Conservation (phyloP, 2,797 vertebrate species). For the Darevskia nairensis region DNA sequence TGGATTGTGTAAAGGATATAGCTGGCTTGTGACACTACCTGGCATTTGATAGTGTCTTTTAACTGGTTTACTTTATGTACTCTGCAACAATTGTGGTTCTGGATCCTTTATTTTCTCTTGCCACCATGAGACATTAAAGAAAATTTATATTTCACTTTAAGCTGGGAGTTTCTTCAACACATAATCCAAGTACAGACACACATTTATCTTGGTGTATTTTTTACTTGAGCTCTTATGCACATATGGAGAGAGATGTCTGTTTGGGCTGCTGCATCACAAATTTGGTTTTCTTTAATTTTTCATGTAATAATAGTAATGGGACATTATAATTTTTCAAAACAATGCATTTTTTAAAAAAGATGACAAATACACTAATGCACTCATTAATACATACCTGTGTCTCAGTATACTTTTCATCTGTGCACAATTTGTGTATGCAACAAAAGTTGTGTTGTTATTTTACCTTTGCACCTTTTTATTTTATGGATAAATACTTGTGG, state of each 20-base stretch:
- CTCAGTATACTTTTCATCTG: not conserved
- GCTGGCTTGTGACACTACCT: slow-evolving; percentile 13
- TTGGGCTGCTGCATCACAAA: not conserved
- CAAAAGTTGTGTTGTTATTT: slow-evolving; percentile 26
- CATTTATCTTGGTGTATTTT: not conserved
- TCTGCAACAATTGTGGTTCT: slow-evolving; percentile 49
- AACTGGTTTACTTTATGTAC: slow-evolving; percentile 45
- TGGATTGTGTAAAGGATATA: slow-evolving; percentile 35
- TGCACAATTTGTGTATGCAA: slow-evolving; percentile 7
- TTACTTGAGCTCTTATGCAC: not conserved
- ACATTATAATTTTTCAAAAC: slow-evolving; percentile 10
- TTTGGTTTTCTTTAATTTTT: not conserved
- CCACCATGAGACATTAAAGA: slow-evolving; percentile 20
- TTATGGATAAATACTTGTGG: slow-evolving; percentile 37
- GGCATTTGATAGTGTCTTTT: slow-evolving; percentile 44
- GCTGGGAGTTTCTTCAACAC: not conserved
- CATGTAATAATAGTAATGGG: not conserved
- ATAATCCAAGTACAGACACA: not conserved
- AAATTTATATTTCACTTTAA: slow-evolving; percentile 2
- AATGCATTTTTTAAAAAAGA: not conserved
- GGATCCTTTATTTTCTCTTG: slow-evolving; percentile 44
- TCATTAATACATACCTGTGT: not conserved
- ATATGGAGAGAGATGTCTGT: not conserved
- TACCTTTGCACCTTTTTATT: slow-evolving; percentile 54
- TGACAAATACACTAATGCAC: not conserved